Evolutionary conservation across 2,113 vertebrate species (phyloP).

Genomic region (Anguilla rostrata): DNA sequence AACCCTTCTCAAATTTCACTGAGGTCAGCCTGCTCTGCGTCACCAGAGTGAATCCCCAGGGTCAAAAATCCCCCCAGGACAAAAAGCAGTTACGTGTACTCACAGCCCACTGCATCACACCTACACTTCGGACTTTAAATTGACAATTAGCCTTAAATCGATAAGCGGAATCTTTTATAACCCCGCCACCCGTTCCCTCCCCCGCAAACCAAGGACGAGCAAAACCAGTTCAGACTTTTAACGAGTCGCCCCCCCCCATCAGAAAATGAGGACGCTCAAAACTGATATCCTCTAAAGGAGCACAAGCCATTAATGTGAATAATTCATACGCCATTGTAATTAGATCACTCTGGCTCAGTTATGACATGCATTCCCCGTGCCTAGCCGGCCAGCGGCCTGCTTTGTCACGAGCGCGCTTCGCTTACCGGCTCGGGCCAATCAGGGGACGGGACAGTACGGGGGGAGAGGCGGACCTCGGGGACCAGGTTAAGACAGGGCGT

Average conservation of each 20-base stretch:
- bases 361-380: background rate
- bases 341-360: background rate
- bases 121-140: background rate
- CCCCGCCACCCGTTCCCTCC: background rate
- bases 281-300: background rate
- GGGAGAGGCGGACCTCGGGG: background rate
- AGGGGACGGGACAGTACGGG: background rate
- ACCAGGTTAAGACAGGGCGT: background rate
- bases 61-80: too few relatives aligned
- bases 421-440: background rate
- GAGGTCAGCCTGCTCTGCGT: too few relatives aligned
- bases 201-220: background rate
- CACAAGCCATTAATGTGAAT: background rate
- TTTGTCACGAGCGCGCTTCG: background rate
- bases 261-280: background rate
- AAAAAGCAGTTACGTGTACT: too few relatives aligned
- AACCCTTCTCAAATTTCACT: too few relatives aligned
- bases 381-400: background rate
- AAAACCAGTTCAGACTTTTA: background rate
- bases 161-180: background rate
- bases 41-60: too few relatives aligned
- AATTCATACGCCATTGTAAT: background rate
- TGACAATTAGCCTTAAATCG: background rate
- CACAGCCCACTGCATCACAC: too few relatives aligned
- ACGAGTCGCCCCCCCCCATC: background rate